phyloP scores from a whole-genome alignment of 2,797 vertebrate species.

The Siniperca obscura region DNA sequence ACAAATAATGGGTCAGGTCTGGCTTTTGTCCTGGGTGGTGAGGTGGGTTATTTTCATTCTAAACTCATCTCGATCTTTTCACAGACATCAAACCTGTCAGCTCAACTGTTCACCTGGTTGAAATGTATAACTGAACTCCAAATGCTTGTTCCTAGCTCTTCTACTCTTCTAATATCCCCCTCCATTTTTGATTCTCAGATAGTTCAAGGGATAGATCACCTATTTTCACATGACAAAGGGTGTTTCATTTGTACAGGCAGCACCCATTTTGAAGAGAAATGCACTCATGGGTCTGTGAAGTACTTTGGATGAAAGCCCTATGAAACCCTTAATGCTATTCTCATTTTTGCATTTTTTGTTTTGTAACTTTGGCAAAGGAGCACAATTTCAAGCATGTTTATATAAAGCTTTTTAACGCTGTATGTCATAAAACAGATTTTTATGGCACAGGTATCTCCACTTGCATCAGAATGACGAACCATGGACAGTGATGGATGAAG shows the following conservation, averaged over 20 bases:
- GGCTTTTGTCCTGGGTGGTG: slow-evolving; percentile 48
- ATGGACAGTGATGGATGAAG: slow-evolving; percentile 25
- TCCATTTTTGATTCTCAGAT: slow-evolving; percentile 14
- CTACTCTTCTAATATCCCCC: not conserved
- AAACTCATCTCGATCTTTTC: slow-evolving; percentile 5
- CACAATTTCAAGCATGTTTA: slow-evolving; percentile 23
- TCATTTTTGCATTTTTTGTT: not conserved
- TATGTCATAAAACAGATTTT: slow-evolving; percentile 31
- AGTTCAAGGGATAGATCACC: not conserved
- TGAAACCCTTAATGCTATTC: slow-evolving; percentile 37
- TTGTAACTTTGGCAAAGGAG: slow-evolving; percentile 20
- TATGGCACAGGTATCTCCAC: slow-evolving; percentile 27
- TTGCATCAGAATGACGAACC: not conserved
- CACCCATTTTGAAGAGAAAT: slow-evolving; percentile 6
- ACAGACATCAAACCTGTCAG: slow-evolving; percentile 21
- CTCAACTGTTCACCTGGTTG: not conserved
- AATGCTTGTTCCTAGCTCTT: slow-evolving; percentile 5
- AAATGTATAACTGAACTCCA: slow-evolving; percentile 6
- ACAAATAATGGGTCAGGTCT: slow-evolving; percentile 59
- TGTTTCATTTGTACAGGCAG: slow-evolving; percentile 54
- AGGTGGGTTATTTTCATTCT: slow-evolving; percentile 46
- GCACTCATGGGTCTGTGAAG: slow-evolving; percentile 5
- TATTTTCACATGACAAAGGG: slow-evolving; percentile 29
- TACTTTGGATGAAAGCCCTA: slow-evolving; percentile 36
- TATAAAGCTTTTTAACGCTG: slow-evolving; percentile 18